phyloP scores from a whole-genome alignment of 2,113 vertebrate genomes.

The Pollimyrus isidori region DNA sequence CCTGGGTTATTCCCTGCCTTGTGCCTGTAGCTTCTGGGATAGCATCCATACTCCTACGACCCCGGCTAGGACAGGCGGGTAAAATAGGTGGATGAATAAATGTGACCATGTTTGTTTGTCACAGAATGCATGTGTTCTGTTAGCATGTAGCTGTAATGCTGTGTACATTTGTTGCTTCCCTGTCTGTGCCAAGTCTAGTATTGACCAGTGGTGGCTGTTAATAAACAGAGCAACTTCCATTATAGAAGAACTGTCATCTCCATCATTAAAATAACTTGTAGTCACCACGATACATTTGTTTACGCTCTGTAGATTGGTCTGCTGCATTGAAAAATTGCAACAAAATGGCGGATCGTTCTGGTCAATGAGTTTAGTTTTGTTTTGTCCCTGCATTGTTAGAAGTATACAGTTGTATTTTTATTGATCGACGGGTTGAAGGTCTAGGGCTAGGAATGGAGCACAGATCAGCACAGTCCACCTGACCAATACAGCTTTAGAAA shows the following conservation, averaged over 20 bases:
- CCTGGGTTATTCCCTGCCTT: neutral
- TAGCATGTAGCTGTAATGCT: neutral
- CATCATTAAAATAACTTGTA: neutral
- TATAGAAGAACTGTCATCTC: neutral
- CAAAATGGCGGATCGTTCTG: neutral
- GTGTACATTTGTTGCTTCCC: neutral
- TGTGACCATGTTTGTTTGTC: neutral
- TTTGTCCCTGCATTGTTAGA: neutral
- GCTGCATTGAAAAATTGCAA: neutral
- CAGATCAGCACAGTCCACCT: neutral
- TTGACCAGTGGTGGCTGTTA: neutral
- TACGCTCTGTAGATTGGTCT: neutral
- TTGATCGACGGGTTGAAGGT: neutral
- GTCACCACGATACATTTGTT: neutral
- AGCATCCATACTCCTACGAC: neutral
- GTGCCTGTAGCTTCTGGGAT: neutral
- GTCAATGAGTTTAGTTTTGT: neutral
- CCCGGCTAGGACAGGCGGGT: neutral
- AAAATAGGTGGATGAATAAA: neutral
- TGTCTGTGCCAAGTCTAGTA: neutral
- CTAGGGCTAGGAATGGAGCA: neutral
- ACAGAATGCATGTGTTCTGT: neutral
- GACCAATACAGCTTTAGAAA: neutral
- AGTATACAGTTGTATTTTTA: neutral
- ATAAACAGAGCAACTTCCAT: neutral